Evolutionary conservation across 1,140 invertebrate genomes (phyloP).

Genomic region (Aphelenchoides besseyi): DNA sequence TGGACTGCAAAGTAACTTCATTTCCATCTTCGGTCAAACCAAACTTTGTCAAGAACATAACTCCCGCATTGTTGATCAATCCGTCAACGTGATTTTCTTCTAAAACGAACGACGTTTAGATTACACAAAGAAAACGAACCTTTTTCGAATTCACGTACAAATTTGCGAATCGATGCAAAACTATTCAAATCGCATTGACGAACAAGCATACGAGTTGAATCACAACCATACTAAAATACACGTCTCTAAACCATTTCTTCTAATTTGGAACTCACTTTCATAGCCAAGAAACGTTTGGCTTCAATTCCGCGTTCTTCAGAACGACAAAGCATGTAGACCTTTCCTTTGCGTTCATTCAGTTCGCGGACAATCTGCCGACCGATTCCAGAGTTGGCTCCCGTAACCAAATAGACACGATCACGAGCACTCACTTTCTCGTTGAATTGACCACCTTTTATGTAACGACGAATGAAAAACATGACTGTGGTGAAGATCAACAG

Average conservation of each 20-base stretch:
- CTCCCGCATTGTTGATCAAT: slow-evolving; percentile 50
- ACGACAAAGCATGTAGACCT: slow-evolving; percentile 34
- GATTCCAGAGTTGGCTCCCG: slow-evolving; percentile 32
- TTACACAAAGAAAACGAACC: slow-evolving; percentile 19
- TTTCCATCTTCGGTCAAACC: slow-evolving; percentile 44
- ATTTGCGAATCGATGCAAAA: slow-evolving; percentile 23
- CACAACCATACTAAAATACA: slow-evolving; percentile 30
- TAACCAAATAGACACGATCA: slow-evolving; percentile 30
- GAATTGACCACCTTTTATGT: slow-evolving; percentile 38
- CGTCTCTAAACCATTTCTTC: too few relatives aligned
- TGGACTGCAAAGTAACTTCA: slow-evolving; percentile 48
- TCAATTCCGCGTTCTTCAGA: slow-evolving; percentile 8
- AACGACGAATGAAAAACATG: background rate
- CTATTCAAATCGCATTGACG: slow-evolving; percentile 23
- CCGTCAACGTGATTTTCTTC: slow-evolving; percentile 45
- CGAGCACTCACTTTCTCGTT: slow-evolving; percentile 32
- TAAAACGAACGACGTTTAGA: slow-evolving; percentile 28
- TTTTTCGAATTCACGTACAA: slow-evolving; percentile 27
- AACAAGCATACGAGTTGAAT: slow-evolving; percentile 28
- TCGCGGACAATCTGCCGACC: slow-evolving; percentile 28
- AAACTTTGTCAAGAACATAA: slow-evolving; percentile 50
- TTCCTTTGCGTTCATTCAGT: slow-evolving; percentile 27
- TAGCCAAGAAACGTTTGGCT: slow-evolving; percentile 20
- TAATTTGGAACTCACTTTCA: background rate
- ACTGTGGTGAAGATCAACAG: background rate